Base-by-base conservation (phyloP, 1,140 invertebrate species). In the Rhyzopertha dominica region DNA sequence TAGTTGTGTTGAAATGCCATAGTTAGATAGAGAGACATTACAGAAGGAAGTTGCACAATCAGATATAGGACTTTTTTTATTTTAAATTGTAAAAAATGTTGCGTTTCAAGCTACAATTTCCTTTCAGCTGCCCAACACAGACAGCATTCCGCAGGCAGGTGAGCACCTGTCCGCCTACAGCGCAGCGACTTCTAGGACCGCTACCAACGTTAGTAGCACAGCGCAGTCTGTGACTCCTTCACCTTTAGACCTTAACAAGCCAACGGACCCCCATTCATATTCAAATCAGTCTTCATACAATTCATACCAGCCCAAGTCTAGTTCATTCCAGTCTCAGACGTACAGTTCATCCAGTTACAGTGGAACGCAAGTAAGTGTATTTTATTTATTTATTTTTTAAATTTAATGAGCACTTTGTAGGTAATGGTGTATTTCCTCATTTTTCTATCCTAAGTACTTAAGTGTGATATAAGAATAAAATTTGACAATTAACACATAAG, bases 121-220 rank as follows among this genome's bases (percentile, higher is more conserved):
- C 37, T 49, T 56, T n/a, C 37, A 66, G 64, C 59, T 67, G 8
- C 50, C 60, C 30, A 67, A 55, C 51, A 46, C 59, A 26, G 65
- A 67, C 26, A 62, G 43, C 59, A 66, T 65, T 64, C 61, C 65
- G 54, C 57, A 56, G 38, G 54, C 65, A 17, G 59, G 49, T 26
- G 65, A 67, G 32, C 64, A 66, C 55, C 38, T 62, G 29, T 47
- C 41, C 14, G 39, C 37, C 16, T 63, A 61, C 31, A 61, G 47
- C 32, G 52, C 52, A n/a, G 50, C 54, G 5, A 36, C 57, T 14
- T n/a, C n/a, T n/a, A 49, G 51, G 14, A 49, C 43, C 39, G 31
- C 51, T 14, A 50, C 47, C 12, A 48, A 46, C 5, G 26, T 42
- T 18, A 53, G 46, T 19, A 45, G 43, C 25, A 38, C 47, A 14